Evolutionary conservation across 1,140 invertebrate genomes (phyloP).

Genomic region (Formica selysi): DNA sequence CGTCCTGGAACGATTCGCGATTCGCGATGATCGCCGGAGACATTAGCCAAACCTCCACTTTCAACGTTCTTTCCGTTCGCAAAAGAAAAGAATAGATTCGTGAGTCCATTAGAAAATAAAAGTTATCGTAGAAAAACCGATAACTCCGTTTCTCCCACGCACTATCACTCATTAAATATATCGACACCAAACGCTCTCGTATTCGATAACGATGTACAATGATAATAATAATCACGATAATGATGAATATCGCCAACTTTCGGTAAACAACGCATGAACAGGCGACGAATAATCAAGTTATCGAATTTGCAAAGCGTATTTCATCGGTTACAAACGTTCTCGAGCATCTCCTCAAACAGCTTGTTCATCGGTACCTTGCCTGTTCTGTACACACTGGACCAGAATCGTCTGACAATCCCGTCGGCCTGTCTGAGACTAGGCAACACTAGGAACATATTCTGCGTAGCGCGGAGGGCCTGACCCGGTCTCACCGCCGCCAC

Average conservation of each 20-base stretch:
- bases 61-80: constrained; percentile 32
- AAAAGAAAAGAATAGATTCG: constrained; percentile 62
- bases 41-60: constrained; percentile 53
- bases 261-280: not conserved
- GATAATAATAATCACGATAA: constrained; percentile 16
- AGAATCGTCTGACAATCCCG: constrained; percentile 94
- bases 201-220: constrained; percentile 28
- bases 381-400: constrained; percentile 95
- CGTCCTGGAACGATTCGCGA: constrained; percentile 39
- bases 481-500: constrained; percentile 92
- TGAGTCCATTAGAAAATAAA: constrained; percentile 57
- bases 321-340: constrained; percentile 88
- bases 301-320: constrained; percentile 20
- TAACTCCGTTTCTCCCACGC: constrained; percentile 22
- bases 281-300: not conserved
- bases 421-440: constrained; percentile 96
- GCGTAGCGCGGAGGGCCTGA: constrained; percentile 90
- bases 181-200: not conserved
- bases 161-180: constrained; percentile 65
- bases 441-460: constrained; percentile 95
- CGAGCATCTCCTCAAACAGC: constrained; percentile 98
- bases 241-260: not conserved
- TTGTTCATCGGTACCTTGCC: constrained; percentile 98
- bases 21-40: constrained; percentile 50
- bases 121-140: constrained; percentile 23